A percentile compares a stretch with the other conserved stretches of the same genome.
Conservation (phyloP, 2,113 vertebrate genomes). For the Brachyhypopomus occidentalis region DNA sequence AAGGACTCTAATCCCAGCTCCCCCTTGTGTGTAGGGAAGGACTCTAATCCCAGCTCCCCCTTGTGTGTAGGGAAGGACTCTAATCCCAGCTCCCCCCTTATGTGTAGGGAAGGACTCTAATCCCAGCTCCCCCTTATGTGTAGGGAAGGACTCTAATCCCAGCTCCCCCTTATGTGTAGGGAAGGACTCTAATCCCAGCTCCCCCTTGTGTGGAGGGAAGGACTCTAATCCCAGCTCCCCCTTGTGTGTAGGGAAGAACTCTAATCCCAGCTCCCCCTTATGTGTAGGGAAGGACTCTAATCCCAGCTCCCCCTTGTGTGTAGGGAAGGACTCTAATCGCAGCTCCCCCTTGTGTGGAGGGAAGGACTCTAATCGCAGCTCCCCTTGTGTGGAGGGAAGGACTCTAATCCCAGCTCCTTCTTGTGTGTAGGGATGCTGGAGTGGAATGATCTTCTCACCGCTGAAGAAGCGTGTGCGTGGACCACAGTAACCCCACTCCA, state of each 20-base stretch:
- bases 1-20: too few relatives aligned
- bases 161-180: neutral
- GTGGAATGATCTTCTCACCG: constrained; percentile 26
- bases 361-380: constrained; percentile 19
- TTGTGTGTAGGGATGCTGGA: neutral
- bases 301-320: neutral
- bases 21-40: neutral
- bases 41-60: too few relatives aligned
- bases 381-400: neutral
- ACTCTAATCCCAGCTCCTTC: neutral
- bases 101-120: neutral
- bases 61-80: neutral
- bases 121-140: neutral
- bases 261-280: neutral
- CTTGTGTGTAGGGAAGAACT: constrained; percentile 22
- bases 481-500: constrained; percentile 43
- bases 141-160: constrained; percentile 20
- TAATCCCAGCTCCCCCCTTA: neutral
- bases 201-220: neutral
- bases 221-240: neutral
- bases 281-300: constrained; percentile 16
- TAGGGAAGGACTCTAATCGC: constrained; percentile 17
- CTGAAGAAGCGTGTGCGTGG: constrained; percentile 19
- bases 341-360: neutral
- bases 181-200: constrained; percentile 20